These are phyloP conservation scores for Schizopygopsis pylzovi DNA, from an alignment of 2,797 vertebrate species.

Conservation along the genomic window DNA sequence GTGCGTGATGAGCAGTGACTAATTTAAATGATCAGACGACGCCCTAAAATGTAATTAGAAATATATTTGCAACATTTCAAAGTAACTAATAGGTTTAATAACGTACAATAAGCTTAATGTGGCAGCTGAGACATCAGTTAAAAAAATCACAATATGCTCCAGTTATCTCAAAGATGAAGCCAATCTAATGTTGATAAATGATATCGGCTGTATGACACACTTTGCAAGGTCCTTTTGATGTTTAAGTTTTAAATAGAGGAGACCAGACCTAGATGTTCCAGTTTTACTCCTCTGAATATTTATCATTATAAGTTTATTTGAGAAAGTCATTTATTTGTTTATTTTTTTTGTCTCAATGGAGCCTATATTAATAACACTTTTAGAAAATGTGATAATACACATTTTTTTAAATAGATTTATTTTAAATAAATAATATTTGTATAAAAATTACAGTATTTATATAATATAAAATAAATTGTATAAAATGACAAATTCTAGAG, in stretches of 20 bases:
- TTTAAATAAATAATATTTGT: neutral
- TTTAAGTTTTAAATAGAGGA: neutral
- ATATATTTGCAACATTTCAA: neutral
- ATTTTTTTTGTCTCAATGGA: neutral
- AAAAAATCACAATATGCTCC: neutral
- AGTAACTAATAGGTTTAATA: slow-evolving; percentile 18
- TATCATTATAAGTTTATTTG: neutral
- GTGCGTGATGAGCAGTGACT: slow-evolving; percentile 17
- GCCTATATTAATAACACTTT: neutral
- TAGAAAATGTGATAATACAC: neutral
- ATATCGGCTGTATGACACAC: neutral
- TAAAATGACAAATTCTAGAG: neutral
- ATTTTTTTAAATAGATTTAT: neutral
- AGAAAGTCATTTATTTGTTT: too few relatives aligned
- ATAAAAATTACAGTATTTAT: neutral
- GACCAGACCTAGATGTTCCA: neutral
- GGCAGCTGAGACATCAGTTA: neutral
- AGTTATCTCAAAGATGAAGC: neutral
- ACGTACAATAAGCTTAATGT: neutral
- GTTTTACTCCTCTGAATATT: neutral
- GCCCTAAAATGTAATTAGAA: neutral
- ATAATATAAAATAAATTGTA: neutral
- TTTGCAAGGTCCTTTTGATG: slow-evolving; percentile 2
- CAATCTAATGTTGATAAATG: neutral
- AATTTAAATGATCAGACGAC: neutral